Percentiles rank a stretch among this genome's conserved stretches.
Evolutionary conservation across 2,113 vertebrate species (phyloP).

Genomic region (Gobiocypris rarus): DNA sequence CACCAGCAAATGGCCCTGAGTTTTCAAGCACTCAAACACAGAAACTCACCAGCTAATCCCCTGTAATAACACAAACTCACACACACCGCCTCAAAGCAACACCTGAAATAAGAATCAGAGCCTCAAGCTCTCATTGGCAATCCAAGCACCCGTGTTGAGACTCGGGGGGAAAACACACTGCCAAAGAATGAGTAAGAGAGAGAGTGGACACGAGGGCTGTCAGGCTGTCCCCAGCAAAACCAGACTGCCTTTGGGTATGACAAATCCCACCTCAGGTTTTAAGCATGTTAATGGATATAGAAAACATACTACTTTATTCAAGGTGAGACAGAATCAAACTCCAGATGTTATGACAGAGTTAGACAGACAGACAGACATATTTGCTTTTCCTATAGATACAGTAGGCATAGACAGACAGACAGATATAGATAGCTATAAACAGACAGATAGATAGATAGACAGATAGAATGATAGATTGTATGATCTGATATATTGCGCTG

Average conservation of each 20-base stretch:
- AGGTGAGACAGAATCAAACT: conserved; percentile 1
- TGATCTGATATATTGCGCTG: too few relatives aligned
- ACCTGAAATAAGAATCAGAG: conserved; percentile 39
- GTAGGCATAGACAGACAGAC: too few relatives aligned
- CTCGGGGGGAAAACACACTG: conserved; percentile 25
- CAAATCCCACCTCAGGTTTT: conserved; percentile 45
- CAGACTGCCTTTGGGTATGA: conserved; percentile 23
- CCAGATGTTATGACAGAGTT: neutral
- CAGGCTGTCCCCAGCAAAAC: conserved; percentile 23
- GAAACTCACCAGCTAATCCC: conserved; percentile 41
- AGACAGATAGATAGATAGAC: too few relatives aligned
- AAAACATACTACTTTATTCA: neutral
- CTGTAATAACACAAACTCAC: conserved; percentile 29
- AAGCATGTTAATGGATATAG: neutral
- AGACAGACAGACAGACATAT: neutral
- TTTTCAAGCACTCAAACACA: conserved; percentile 17
- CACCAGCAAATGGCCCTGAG: neutral
- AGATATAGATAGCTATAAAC: too few relatives aligned
- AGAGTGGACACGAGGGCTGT: neutral
- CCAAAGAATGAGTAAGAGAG: conserved; percentile 27
- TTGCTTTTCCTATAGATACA: too few relatives aligned
- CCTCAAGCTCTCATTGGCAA: conserved; percentile 47
- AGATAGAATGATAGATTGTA: too few relatives aligned
- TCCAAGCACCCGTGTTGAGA: conserved; percentile 38
- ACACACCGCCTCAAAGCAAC: conserved; percentile 30